phyloP scores from a whole-genome alignment of 2,113 vertebrate genomes.

The Cariama cristata region DNA sequence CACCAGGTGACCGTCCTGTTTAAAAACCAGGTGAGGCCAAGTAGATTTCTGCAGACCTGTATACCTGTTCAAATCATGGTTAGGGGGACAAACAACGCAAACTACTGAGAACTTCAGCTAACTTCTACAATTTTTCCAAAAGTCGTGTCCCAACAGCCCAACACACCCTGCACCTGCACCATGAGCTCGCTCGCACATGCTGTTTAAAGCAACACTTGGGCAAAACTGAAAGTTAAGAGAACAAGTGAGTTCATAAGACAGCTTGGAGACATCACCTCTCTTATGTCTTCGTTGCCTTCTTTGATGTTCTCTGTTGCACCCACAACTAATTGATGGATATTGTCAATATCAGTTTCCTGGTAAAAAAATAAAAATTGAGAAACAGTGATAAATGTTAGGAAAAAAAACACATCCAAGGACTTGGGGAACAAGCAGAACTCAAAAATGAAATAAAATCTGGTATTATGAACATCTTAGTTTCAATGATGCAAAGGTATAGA shows the following conservation, averaged over 20 bases:
- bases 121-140: not conserved
- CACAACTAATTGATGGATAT: constrained; percentile 93
- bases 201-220: not conserved
- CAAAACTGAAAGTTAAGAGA: not conserved
- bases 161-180: rapidly evolving
- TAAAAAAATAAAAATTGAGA: not conserved
- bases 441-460: not conserved
- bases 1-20: not conserved
- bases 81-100: not conserved
- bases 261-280: constrained; percentile 82
- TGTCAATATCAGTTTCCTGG: constrained; percentile 94
- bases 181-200: rapidly evolving
- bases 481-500: not conserved
- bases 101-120: not conserved
- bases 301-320: constrained; percentile 97
- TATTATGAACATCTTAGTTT: not conserved
- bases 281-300: constrained; percentile 97
- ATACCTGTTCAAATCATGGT: not conserved
- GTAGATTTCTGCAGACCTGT: not conserved
- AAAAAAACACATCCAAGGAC: not conserved
- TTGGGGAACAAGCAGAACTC: not conserved
- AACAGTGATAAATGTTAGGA: not conserved
- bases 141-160: not conserved
- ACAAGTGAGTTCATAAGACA: not conserved
- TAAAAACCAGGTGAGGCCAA: not conserved